Conservation (phyloP, 2,113 vertebrate species). For the Campylomormyrus numenius region DNA sequence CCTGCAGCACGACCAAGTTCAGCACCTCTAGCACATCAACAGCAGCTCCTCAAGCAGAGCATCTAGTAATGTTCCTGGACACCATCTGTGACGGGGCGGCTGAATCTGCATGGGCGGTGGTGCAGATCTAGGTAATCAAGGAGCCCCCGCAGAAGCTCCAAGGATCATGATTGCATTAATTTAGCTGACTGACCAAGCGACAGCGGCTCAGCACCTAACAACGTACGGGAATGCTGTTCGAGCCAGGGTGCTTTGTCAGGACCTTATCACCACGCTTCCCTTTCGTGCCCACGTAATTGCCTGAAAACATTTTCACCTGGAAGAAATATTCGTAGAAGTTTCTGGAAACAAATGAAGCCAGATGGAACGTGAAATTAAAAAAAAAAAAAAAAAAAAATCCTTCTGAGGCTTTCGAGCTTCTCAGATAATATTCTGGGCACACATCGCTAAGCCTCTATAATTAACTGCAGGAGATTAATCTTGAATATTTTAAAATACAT, state of each 20-base stretch:
- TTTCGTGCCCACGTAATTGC: neutral
- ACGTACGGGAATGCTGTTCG: neutral
- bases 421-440: constrained; percentile 15
- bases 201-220: neutral
- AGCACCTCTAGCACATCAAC: neutral
- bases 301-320: neutral
- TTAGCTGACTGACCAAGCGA: neutral
- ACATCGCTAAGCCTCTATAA: constrained; percentile 21
- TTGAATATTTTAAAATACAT: constrained; percentile 4
- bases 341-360: neutral
- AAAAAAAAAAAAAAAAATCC: neutral
- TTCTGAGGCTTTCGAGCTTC: neutral
- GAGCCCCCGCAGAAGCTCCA: neutral
- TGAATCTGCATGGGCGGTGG: neutral
- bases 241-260: neutral
- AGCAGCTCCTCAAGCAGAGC: neutral
- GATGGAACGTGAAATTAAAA: neutral
- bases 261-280: neutral
- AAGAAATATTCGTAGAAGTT: constrained; percentile 4
- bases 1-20: neutral
- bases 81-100: neutral
- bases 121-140: neutral
- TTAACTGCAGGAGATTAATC: constrained; percentile 26
- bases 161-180: neutral
- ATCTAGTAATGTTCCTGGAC: neutral